These are phyloP conservation scores for Cebidichthys violaceus DNA, from an alignment of 2,113 vertebrate genomes.

Conservation along the genomic window DNA sequence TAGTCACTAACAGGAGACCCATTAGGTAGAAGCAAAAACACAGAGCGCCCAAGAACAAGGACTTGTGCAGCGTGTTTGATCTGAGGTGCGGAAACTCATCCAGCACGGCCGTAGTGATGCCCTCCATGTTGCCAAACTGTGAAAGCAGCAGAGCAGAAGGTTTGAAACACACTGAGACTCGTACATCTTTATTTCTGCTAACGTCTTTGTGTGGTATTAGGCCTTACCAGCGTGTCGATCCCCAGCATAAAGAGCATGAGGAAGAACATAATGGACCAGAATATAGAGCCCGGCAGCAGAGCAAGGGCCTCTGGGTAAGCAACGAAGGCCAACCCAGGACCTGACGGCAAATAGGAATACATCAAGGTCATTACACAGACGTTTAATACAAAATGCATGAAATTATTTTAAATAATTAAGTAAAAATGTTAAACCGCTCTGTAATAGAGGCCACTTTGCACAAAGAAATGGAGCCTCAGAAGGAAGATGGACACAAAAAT, in stretches of 20 bases:
- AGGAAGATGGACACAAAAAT: neutral
- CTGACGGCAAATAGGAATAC: conserved; percentile 51
- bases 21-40: conserved; percentile 85
- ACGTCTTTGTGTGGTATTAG: neutral
- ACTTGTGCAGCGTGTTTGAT: conserved; percentile 78
- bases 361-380: neutral
- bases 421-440: neutral
- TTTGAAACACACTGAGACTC: neutral
- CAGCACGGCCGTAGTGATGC: conserved; percentile 85
- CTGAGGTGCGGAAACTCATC: conserved; percentile 86
- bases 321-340: conserved; percentile 88
- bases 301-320: conserved; percentile 89
- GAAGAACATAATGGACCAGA: conserved; percentile 89
- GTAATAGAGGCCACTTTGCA: neutral
- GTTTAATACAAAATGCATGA: neutral
- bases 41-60: conserved; percentile 82
- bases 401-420: neutral
- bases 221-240: conserved; percentile 85
- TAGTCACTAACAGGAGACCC: conserved; percentile 85
- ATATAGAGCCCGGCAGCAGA: conserved; percentile 85
- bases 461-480: neutral
- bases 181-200: conserved; percentile 7
- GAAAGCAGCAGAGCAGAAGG: conserved; percentile 11
- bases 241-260: conserved; percentile 88
- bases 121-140: conserved; percentile 91